Percentiles rank a stretch among this genome's conserved stretches.
phyloP scores from a whole-genome alignment of 2,888 invertebrate genomes.

The Pocota personata region DNA sequence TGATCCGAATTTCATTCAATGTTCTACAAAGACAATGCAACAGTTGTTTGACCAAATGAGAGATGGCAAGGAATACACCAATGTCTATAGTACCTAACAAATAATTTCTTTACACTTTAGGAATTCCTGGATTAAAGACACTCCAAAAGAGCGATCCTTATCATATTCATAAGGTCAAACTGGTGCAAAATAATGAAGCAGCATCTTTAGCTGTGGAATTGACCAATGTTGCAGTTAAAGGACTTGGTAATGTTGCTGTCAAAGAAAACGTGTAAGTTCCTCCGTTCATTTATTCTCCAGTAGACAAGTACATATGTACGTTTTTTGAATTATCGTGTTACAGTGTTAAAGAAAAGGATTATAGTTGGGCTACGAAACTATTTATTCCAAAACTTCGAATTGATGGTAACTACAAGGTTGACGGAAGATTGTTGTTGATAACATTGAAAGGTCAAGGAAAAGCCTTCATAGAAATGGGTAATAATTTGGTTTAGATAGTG shows the following conservation, averaged over 20 bases:
- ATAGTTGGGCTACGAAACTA: constrained; percentile 86
- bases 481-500: constrained; percentile 83
- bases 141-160: constrained; percentile 86
- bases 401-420: constrained; percentile 87
- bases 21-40: constrained; percentile 67
- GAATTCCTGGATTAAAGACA: constrained; percentile 78
- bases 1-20: constrained; percentile 58
- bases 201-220: constrained; percentile 87
- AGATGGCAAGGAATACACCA: constrained; percentile 50
- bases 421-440: constrained; percentile 87
- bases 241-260: constrained; percentile 86
- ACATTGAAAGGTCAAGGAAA: constrained; percentile 87
- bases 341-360: constrained; percentile 86
- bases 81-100: neutral
- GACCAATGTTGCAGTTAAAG: constrained; percentile 86
- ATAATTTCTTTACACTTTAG: constrained; percentile 19
- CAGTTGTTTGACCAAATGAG: constrained; percentile 72
- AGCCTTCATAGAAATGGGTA: constrained; percentile 86
- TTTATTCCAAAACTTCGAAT: constrained; percentile 86
- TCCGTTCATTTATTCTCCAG: neutral
- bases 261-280: constrained; percentile 85
- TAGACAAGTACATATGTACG: neutral
- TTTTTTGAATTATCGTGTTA: constrained; percentile 53
- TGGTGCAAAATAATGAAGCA: constrained; percentile 87
- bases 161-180: constrained; percentile 85